Conservation (phyloP, 1,140 invertebrate species). For the Teleopsis dalmanni region DNA sequence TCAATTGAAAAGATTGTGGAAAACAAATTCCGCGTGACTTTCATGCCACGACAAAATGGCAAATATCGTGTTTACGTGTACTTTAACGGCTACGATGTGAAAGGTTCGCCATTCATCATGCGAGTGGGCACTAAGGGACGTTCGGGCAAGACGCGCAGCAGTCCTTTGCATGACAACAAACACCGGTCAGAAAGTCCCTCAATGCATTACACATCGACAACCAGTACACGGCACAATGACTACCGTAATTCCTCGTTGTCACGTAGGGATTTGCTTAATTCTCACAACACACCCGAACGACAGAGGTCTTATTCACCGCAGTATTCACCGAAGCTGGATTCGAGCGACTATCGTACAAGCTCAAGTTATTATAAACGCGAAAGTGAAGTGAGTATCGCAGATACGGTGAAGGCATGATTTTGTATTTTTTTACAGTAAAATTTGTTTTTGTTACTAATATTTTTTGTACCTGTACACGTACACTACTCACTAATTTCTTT, state of each 20-base stretch:
- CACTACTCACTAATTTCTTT: neutral
- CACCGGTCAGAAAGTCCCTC: conserved; percentile 42
- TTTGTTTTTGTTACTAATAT: too few species aligned
- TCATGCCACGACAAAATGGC: conserved; percentile 80
- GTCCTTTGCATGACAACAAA: conserved; percentile 39
- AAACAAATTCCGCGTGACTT: conserved; percentile 78
- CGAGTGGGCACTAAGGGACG: conserved; percentile 62
- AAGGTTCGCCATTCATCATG: conserved; percentile 77
- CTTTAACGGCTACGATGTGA: conserved; percentile 93
- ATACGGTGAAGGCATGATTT: neutral
- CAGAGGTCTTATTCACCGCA: conserved; percentile 41
- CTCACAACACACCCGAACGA: conserved; percentile 26
- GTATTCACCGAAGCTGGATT: conserved; percentile 34
- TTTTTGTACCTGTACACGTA: neutral
- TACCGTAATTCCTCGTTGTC: conserved; percentile 31
- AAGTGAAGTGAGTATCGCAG: conserved; percentile 36
- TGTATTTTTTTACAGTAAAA: too few species aligned
- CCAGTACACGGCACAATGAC: conserved; percentile 36
- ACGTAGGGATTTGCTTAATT: conserved; percentile 22
- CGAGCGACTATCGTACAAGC: conserved; percentile 34
- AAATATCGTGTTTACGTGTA: conserved; percentile 88
- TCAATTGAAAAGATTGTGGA: conserved; percentile 74
- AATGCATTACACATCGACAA: conserved; percentile 41
- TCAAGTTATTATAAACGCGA: conserved; percentile 42
- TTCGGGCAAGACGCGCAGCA: conserved; percentile 45